Base-by-base conservation (phyloP, 2,888 invertebrate genomes). In the Seira ritae region DNA sequence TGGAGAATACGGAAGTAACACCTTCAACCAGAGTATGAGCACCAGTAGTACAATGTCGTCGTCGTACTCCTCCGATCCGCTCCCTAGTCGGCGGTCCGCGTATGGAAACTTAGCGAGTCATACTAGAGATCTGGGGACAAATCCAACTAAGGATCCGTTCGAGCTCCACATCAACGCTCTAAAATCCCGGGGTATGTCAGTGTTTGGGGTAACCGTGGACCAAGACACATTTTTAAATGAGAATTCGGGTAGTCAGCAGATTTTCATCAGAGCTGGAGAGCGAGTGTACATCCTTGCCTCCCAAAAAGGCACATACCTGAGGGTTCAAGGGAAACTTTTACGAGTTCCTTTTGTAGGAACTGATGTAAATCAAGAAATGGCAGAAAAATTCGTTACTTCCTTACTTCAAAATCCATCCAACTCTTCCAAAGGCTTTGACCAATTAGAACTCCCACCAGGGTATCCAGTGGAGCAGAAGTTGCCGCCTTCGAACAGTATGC, bases 261-360 rank as follows among this genome's bases (percentile, higher is more conserved):
- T 89, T 60, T 89, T 78, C 60, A 67, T 98, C 72, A 97, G 97
- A 90, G 97, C 98, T 0, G 98, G 98, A 0, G 97, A 98, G 90
- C 94, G 97, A 89, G 97, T 98, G 0, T 95, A 98, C 93, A 97
- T 98, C 2, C 92, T 98, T 55, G 97, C 97, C 91, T 98, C 98
- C 6, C 96, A 97, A 0, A 98, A 98, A 91, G 98, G 98, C 68
- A 97, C 98, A 87, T 98, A 98, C 91, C 96, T 98, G 94, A 96
- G 98, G 89, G 92, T 98, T 66, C 97, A 96, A 88, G 98, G 98
- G 31, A 97, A 97, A 91, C 97, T 98, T 84, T 97, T 98, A 87
- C 65, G 81, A 17, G 75, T 83, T 42, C 80, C 83, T 0, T 73
- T 65, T 22, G 72, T 84, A 3, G 85, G 84, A n/a, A 83, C 84